Evolutionary conservation across 2,888 invertebrate species (phyloP), one percentile per base, ranked within the genome.

Genomic region (Lepidochitona cinerea): DNA sequence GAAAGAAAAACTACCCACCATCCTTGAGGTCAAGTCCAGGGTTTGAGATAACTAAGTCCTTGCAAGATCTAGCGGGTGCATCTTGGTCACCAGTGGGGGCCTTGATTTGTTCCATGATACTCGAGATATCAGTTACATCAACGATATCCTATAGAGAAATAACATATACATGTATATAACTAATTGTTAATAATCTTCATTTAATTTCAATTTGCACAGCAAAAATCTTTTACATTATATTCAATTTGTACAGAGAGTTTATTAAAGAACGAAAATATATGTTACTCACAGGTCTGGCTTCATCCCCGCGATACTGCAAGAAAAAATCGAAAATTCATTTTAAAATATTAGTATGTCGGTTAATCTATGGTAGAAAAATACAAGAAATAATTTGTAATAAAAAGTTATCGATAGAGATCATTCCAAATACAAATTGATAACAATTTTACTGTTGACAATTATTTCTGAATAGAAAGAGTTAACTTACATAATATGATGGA

Each of bases 31-130:
- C 93, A 77, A 94, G 93, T n/a, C 94, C 93, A 0, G 96, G 96
- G 91, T 97, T 94, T 66, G 96, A 94, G 33, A 93, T 93, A 81
- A 94, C 94, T 68, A 97, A 93, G 86, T 97, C 96, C 29, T 94
- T 93, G 87, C 97, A 97, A 1, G 96, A 96, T 89, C 94, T 95
- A 0, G 95, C 97, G 0, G 97, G 97, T 0, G 95, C 93, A 37
- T 93, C 93, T 86, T 95, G 94, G 68, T 95, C 93, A 0, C 97
- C 97, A 74, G 94, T 94, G 0, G 97, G 96, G 14, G 35, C 37
- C 59, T 59, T 59, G 32, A 59, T 59, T 26, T 59, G 5, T 26
- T 59, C 59, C 59, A 59, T 59, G 23, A 59, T 59, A 26, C 59
- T 59, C 23, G 59, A 23, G 32, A 59, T 59, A 26, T 59, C 59